These are phyloP conservation scores for Cepaea nemoralis DNA, from an alignment of 1,140 invertebrate species.

Conservation along the genomic window DNA sequence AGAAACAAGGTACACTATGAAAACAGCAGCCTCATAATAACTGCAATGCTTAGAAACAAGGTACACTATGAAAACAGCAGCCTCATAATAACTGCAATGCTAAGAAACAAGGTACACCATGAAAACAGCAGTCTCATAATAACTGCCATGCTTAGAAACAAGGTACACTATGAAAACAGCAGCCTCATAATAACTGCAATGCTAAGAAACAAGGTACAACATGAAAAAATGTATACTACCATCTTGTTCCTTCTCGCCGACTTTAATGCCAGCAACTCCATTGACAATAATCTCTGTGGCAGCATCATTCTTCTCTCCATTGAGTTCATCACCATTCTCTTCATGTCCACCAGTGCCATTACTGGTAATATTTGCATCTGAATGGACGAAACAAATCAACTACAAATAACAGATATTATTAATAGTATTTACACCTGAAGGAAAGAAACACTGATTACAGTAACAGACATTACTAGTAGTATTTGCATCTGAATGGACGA, in stretches of 20 bases:
- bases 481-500: not conserved
- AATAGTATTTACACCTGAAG: not conserved
- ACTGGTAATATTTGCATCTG: not conserved
- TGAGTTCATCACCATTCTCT: not conserved
- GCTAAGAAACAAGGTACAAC: not conserved
- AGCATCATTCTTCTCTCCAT: too few relatives aligned
- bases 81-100: too few relatives aligned
- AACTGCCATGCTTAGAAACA: too few relatives aligned
- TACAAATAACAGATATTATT: not conserved
- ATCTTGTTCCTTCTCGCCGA: not conserved
- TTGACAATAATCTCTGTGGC: constrained; percentile 4
- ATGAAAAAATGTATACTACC: not conserved
- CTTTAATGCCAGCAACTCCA: not conserved
- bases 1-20: too few relatives aligned
- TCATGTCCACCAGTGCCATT: not conserved
- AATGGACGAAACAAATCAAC: not conserved
- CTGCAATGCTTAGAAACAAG: too few relatives aligned
- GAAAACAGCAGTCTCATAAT: too few relatives aligned
- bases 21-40: too few relatives aligned
- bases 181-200: too few relatives aligned
- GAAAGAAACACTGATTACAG: not conserved
- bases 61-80: too few relatives aligned
- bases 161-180: too few relatives aligned
- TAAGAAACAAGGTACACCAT: too few relatives aligned
- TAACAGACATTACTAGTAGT: not conserved